Percentiles rank a stretch among this genome's conserved stretches.
These are phyloP conservation scores for Nettapus auritus DNA, from an alignment of 2,113 vertebrate species.

Conservation along the genomic window DNA sequence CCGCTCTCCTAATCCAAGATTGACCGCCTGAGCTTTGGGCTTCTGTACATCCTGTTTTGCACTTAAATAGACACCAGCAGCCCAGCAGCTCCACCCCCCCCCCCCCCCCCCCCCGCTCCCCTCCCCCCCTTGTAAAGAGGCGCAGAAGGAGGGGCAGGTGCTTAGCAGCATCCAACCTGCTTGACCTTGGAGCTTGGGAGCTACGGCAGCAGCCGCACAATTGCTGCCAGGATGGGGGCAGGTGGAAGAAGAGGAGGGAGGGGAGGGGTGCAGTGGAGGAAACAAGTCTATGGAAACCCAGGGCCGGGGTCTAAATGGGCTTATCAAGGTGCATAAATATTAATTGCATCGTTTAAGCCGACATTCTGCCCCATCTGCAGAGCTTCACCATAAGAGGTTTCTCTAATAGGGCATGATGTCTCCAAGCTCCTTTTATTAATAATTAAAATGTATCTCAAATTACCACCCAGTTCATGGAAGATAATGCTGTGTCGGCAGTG, in stretches of 20 bases:
- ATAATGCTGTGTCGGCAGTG: constrained; percentile 37
- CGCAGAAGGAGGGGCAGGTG: not conserved
- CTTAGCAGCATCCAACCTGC: not conserved
- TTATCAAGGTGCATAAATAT: constrained; percentile 72
- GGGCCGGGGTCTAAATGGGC: constrained; percentile 49
- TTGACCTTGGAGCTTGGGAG: constrained; percentile 41
- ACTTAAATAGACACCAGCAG: constrained; percentile 19
- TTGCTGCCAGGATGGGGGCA: not conserved
- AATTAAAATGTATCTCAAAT: constrained; percentile 70
- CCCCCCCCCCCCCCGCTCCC: no score
- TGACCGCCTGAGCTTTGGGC: not conserved
- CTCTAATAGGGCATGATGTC: constrained; percentile 59
- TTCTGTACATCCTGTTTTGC: not conserved
- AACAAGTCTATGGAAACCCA: not conserved
- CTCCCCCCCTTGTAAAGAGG: not conserved
- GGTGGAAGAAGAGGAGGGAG: not conserved
- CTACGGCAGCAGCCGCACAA: not conserved
- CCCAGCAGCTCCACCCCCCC: not conserved
- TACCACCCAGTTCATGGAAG: constrained; percentile 46
- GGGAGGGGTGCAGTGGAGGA: not conserved
- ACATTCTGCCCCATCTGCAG: constrained; percentile 55
- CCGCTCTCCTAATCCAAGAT: constrained; percentile 16
- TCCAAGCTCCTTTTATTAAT: constrained; percentile 72
- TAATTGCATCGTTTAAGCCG: constrained; percentile 62
- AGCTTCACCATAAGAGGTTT: constrained; percentile 52